Evolutionary conservation across 1,140 invertebrate species (phyloP), one percentile per base, ranked within the genome.

Genomic region (Pentalonia nigronervosa): DNA sequence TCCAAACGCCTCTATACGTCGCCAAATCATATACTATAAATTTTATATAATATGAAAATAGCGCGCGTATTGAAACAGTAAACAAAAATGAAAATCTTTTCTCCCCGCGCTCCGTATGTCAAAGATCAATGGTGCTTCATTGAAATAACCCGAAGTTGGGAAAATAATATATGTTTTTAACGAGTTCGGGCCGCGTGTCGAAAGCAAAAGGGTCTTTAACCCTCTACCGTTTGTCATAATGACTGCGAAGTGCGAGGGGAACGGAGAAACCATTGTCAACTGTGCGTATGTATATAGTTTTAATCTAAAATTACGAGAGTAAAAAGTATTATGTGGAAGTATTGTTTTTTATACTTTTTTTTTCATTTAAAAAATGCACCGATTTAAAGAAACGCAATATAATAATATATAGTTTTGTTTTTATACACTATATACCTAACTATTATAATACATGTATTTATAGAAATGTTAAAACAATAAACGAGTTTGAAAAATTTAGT

Each of bases 121-220:
- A 86, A 93, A 93, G 81, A 93, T 93, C 67, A 50, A 50, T n/a
- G 90, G 34, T 67, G 60, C 50, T 45, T 45, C 53, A 34, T 90
- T 45, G 89, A 90, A 89, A 89, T 53, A 53, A 34, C n/a, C 34
- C 87, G 48, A 36, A 90, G 53, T 90, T 45, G 89, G 89, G 89
- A 60, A 90, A 90, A 90, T 50, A 93, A 93, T 93, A 93, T 93
- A 93, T 86, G 91, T 84, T 93, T 92, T 93, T 93, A 93, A 93
- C 91, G 91, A 93, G 91, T 93, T 53, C n/a, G 91, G 81, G 91
- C 76, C 91, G 90, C 91, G 91, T 86, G 91, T 93, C 47, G 81
- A 45, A 45, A 60, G 89, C 76, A 48, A 83, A 67, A 56, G 91
- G 91, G 91, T 93, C 91, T 93, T 93, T 86, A 93, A 84, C 91